phyloP scores from a whole-genome alignment of 2,888 invertebrate genomes.

The Rosalia funebris region DNA sequence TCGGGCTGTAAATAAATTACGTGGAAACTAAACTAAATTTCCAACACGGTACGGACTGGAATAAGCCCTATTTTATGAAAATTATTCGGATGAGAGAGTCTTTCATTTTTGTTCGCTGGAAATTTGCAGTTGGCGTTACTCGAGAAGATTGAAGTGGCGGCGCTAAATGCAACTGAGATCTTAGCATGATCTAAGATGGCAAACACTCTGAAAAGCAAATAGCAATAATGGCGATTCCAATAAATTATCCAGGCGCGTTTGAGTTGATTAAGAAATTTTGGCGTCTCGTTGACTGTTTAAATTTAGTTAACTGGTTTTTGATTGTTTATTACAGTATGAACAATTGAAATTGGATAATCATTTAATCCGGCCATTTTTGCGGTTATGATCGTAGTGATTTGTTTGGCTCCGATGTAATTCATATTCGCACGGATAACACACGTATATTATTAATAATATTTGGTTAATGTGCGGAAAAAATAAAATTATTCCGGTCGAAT shows the following conservation, averaged over 20 bases:
- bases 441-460: too few species aligned
- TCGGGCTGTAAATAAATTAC: too few species aligned
- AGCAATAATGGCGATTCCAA: neutral
- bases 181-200: neutral
- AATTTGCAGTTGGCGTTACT: neutral
- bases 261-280: neutral
- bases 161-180: neutral
- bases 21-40: too few species aligned
- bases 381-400: too few species aligned
- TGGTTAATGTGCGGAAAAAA: too few species aligned
- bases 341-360: neutral
- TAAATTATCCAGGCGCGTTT: neutral
- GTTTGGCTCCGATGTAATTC: too few species aligned
- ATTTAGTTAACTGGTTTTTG: neutral
- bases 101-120: neutral
- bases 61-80: too few species aligned
- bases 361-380: too few species aligned
- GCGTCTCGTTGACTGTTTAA: neutral
- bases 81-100: too few species aligned
- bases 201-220: neutral
- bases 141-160: neutral
- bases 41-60: too few species aligned
- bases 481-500: too few species aligned
- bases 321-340: neutral
- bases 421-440: too few species aligned